These are phyloP conservation scores for Meloidogyne floridensis DNA, from an alignment of 1,140 invertebrate genomes.

Conservation along the genomic window DNA sequence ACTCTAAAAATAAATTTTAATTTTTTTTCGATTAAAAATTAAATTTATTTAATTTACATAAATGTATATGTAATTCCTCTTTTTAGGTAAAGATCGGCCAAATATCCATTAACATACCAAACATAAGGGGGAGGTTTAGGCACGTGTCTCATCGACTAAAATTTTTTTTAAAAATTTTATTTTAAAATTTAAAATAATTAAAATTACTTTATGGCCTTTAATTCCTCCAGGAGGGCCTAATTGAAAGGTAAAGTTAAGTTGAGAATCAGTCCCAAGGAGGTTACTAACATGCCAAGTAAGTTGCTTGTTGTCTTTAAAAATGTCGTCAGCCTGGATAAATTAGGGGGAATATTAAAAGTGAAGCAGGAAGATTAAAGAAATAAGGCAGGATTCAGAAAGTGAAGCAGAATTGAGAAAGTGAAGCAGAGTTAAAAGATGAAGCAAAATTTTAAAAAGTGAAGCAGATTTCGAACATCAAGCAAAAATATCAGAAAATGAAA, in stretches of 20 bases:
- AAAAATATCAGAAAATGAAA: no score
- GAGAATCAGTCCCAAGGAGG: slow-evolving; percentile 50
- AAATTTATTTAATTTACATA: slow-evolving; percentile 45
- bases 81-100: slow-evolving; percentile 88
- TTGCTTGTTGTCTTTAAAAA: background rate
- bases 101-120: slow-evolving; percentile 91
- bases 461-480: background rate
- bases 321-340: background rate
- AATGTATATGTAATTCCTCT: slow-evolving; percentile 82
- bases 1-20: slow-evolving; percentile 74
- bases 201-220: slow-evolving; percentile 54
- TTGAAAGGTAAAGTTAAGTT: slow-evolving; percentile 64
- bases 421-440: background rate
- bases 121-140: slow-evolving; percentile 76
- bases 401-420: background rate
- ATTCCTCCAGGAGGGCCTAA: slow-evolving; percentile 60
- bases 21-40: background rate
- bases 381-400: background rate
- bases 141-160: slow-evolving; percentile 22
- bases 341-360: no score
- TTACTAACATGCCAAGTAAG: slow-evolving; percentile 42
- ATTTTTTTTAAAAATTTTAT: background rate
- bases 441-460: background rate
- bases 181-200: slow-evolving; percentile 22
- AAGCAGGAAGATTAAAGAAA: no score